A percentile compares a stretch with the other conserved stretches of the same genome.
phyloP scores from a whole-genome alignment of 1,140 invertebrate species.

The Lineus longissimus region DNA sequence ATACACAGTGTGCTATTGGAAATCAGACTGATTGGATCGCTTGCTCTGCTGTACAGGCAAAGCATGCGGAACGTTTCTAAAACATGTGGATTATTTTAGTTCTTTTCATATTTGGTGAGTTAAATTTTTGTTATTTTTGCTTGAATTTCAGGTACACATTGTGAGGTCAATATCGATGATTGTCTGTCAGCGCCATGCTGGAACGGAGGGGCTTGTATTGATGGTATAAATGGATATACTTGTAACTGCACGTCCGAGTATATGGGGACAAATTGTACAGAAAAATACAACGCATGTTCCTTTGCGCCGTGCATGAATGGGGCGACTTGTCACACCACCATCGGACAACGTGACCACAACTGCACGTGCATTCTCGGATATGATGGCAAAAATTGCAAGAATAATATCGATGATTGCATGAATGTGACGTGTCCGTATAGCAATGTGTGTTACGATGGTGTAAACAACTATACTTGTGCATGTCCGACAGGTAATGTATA shows the following conservation, averaged over 20 bases:
- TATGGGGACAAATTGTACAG: conserved; percentile 32
- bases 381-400: conserved; percentile 6
- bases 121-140: too few relatives aligned
- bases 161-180: conserved; percentile 34
- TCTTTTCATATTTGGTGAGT: too few relatives aligned
- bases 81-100: too few relatives aligned
- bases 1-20: too few relatives aligned
- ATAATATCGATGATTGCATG: not conserved
- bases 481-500: conserved; percentile 27
- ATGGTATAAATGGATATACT: conserved; percentile 73
- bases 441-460: conserved; percentile 24
- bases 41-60: too few relatives aligned
- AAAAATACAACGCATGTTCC: conserved; percentile 27
- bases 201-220: conserved; percentile 49
- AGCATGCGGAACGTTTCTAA: too few relatives aligned
- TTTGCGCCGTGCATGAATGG: conserved; percentile 25
- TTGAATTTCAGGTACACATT: conserved; percentile 30
- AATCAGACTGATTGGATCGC: too few relatives aligned
- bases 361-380: conserved; percentile 24
- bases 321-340: conserved; percentile 9
- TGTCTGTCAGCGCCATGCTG: conserved; percentile 27
- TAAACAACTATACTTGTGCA: conserved; percentile 25
- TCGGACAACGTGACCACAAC: not conserved
- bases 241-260: conserved; percentile 31
- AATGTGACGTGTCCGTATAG: conserved; percentile 17